phyloP scores from a whole-genome alignment of 1,140 invertebrate species.

The Ectropis grisescens region DNA sequence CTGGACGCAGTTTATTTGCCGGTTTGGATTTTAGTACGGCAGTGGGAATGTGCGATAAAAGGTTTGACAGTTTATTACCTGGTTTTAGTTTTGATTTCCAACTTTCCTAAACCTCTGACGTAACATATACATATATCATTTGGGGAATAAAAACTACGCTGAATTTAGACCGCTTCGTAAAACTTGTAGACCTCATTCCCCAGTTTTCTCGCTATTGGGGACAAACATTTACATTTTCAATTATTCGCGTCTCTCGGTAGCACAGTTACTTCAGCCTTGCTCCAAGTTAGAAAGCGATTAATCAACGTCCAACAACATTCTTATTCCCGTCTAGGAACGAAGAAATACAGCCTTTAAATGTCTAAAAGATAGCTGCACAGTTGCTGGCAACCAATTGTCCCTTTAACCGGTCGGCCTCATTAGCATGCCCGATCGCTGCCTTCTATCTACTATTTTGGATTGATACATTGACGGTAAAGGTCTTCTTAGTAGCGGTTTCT shows the following conservation, averaged over 20 bases:
- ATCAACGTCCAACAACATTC: slow-evolving; percentile 32
- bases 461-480: slow-evolving; percentile 57
- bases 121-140: too few relatives aligned
- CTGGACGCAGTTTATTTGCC: slow-evolving; percentile 6
- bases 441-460: slow-evolving; percentile 41
- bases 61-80: too few relatives aligned
- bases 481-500: slow-evolving; percentile 31
- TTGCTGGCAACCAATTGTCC: slow-evolving; percentile 44
- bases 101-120: too few relatives aligned
- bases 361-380: slow-evolving; percentile 38
- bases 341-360: slow-evolving; percentile 44
- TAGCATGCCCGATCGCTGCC: slow-evolving; percentile 46
- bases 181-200: too few relatives aligned
- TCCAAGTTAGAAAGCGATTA: slow-evolving; percentile 30
- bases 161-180: too few relatives aligned
- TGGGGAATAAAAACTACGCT: too few relatives aligned
- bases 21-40: too few relatives aligned
- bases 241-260: slow-evolving; percentile 28
- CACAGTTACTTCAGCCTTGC: slow-evolving; percentile 21
- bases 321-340: slow-evolving; percentile 18
- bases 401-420: slow-evolving; percentile 48
- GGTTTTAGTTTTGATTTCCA: too few relatives aligned
- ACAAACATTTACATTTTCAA: slow-evolving; percentile 32
- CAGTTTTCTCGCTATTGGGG: too few relatives aligned
- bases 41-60: too few relatives aligned